Evolutionary conservation across 2,888 invertebrate species (phyloP).

Genomic region (Athripsodes cinereus): DNA sequence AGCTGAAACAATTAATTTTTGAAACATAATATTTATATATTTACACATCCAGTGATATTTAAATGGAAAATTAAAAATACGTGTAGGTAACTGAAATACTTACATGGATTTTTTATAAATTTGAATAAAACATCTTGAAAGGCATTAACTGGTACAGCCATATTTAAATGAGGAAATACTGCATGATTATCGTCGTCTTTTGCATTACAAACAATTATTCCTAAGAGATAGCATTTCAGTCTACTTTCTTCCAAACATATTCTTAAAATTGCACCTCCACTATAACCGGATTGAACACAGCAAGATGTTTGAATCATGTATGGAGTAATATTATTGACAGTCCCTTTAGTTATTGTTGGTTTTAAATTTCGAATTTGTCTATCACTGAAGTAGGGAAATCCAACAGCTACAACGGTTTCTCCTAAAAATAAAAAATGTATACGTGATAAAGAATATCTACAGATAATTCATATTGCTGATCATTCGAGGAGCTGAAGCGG

Average conservation of each 20-base stretch:
- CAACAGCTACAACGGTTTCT: conserved; percentile 52
- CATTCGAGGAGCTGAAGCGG: too few species aligned
- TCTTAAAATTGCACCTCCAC: conserved; percentile 56
- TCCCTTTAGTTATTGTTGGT: conserved; percentile 51
- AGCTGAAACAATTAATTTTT: background rate
- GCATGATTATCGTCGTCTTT: conserved; percentile 42
- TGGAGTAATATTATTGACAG: conserved; percentile 48
- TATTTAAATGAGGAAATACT: conserved; percentile 54
- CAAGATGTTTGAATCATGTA: conserved; percentile 58
- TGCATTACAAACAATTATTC: conserved; percentile 55
- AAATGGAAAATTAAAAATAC: too few species aligned
- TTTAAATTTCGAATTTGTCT: conserved; percentile 38
- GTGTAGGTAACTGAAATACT: too few species aligned
- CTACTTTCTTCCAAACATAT: conserved; percentile 32
- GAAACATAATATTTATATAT: too few species aligned
- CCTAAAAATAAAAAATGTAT: conserved; percentile 37
- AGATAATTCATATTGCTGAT: too few species aligned
- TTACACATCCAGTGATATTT: background rate
- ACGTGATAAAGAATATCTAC: background rate
- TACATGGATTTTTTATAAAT: conserved; percentile 10
- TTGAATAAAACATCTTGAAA: conserved; percentile 32
- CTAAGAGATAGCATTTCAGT: conserved; percentile 40
- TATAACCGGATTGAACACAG: conserved; percentile 57
- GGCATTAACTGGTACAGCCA: conserved; percentile 52
- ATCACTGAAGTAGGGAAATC: conserved; percentile 54